Conservation (phyloP, 2,797 vertebrate genomes). For the Eulemur coronatus region DNA sequence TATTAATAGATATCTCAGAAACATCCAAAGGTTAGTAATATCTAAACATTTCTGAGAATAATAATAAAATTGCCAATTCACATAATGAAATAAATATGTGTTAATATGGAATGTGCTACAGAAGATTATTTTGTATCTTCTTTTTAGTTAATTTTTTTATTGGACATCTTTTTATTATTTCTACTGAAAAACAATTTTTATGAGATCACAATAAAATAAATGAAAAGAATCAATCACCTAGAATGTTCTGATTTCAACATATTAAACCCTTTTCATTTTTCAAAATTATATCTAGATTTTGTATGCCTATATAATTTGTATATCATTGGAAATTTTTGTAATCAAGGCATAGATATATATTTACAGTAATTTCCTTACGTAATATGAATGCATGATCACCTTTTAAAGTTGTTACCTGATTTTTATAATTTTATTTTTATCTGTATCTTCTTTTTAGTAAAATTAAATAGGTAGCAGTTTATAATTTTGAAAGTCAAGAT, state of each 20-base stretch:
- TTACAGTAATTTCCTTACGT: too few relatives aligned
- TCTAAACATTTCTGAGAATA: not conserved
- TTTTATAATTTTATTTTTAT: too few relatives aligned
- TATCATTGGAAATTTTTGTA: not conserved
- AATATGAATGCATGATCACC: too few relatives aligned
- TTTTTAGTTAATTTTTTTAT: not conserved
- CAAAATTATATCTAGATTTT: not conserved
- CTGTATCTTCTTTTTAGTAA: not conserved
- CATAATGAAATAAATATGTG: not conserved
- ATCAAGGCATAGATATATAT: not conserved
- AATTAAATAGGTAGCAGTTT: not conserved
- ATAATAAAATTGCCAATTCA: not conserved
- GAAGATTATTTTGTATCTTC: not conserved
- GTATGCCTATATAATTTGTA: not conserved
- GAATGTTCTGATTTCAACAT: not conserved
- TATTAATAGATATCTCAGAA: not conserved
- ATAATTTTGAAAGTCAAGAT: not conserved
- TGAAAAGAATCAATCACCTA: not conserved
- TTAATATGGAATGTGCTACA: not conserved
- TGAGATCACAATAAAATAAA: not conserved
- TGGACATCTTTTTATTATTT: conserved; percentile 9
- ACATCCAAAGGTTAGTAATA: not conserved
- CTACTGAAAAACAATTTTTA: not conserved
- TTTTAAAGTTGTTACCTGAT: too few relatives aligned
- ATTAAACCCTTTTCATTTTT: not conserved